A percentile compares a stretch with the other conserved stretches of the same genome.
phyloP scores from a whole-genome alignment of 2,888 invertebrate genomes.

The Idaea dimidiata region DNA sequence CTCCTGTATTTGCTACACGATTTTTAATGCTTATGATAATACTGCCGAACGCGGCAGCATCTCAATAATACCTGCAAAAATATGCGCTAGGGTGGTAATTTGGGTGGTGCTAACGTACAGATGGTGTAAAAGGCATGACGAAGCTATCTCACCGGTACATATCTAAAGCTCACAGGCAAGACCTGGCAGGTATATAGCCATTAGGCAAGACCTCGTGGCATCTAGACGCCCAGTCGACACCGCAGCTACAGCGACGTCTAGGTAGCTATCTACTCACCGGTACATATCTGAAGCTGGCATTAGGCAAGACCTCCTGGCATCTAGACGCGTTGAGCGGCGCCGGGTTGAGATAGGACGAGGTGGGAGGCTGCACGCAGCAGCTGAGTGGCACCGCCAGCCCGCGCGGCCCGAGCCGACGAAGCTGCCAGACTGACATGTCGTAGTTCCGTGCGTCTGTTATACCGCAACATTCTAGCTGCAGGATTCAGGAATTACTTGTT shows the following conservation, averaged over 20 bases:
- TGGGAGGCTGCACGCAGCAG: conserved; percentile 84
- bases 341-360: conserved; percentile 86
- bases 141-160: too few relatives aligned
- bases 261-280: conserved; percentile 59
- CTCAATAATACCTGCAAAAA: too few relatives aligned
- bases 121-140: too few relatives aligned
- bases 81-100: too few relatives aligned
- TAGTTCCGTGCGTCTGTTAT: conserved; percentile 89
- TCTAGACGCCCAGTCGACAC: conserved; percentile 77
- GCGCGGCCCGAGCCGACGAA: conserved; percentile 86
- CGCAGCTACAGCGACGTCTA: too few relatives aligned
- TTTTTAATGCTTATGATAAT: too few relatives aligned
- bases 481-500: conserved; percentile 20
- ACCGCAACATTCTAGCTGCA: conserved; percentile 89
- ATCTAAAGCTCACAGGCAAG: conserved; percentile 56
- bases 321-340: conserved; percentile 85
- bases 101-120: too few relatives aligned
- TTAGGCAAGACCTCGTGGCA: conserved; percentile 85
- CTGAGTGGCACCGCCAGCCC: conserved; percentile 85
- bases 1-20: too few relatives aligned
- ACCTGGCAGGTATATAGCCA: conserved; percentile 89
- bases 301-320: conserved; percentile 84
- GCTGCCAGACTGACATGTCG: conserved; percentile 89
- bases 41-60: too few relatives aligned
- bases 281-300: conserved; percentile 80